Base-by-base conservation (phyloP, 2,797 vertebrate species). In the Holocentrus rufus region DNA sequence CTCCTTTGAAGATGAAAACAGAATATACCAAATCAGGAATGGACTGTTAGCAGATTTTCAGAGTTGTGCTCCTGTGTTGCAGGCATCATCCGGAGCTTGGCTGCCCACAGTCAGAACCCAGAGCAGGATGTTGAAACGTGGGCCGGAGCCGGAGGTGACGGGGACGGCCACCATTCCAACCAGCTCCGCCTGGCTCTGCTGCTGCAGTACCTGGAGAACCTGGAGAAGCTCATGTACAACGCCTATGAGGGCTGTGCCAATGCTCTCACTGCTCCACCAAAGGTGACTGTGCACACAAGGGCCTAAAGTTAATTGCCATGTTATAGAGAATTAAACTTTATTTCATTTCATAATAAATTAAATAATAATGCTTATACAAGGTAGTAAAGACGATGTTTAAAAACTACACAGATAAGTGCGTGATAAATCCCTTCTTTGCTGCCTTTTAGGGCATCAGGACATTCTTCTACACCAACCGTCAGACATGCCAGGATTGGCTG, bases 161-260 rank as follows among this genome's bases (percentile, higher is more conserved):
- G 98, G 0, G 98, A 99, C 72, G 95, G 97, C 58, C 97, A 99
- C 90, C 94, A 96, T 17, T 96, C 95, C 85, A 99, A 98, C 82
- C 97, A 99, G 80, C 95, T 99, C 23, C 94, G 98, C 49, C 95
- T 99, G n/a, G 94, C 95, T 77, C 94, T 99, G 70, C 94, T 99
- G 72, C 94, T 99, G 7, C 97, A 99, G 86, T 99, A 96, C 81
- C 89, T 99, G 79, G 98, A 99, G 86, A 97, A 98, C 88, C 87
- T 99, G 85, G 98, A 99, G 89, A 99, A 99, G 82, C 88, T 99
- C 79, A 99, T 99, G 98, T 99, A 99, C 90, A 99, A 99, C 20
- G 97, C 98, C 5, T 99, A 98, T 3, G 98, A 99, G 87, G 98
- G 98, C 85, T 99, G 97, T 23, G 97, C 98, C 56, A 98, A 97